Percentiles rank a stretch among this genome's conserved stretches.
Conservation (phyloP, 2,888 invertebrate species). For the Stictocephala bisonia region DNA sequence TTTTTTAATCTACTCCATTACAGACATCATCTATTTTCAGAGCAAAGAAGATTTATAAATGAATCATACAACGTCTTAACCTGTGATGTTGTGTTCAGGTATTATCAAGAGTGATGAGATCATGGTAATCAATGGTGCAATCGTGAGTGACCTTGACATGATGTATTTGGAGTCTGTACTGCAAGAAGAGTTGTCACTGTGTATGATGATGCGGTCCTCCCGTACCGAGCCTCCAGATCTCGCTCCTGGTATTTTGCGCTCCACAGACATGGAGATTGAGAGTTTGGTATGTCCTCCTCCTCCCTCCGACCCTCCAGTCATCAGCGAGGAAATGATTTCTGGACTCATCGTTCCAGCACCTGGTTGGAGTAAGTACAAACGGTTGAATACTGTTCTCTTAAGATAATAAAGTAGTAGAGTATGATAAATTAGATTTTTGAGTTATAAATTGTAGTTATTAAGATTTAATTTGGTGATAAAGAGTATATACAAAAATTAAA, state of each 20-base stretch:
- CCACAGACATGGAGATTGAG: slow-evolving; percentile 96
- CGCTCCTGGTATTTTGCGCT: slow-evolving; percentile 70
- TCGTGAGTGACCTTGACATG: slow-evolving; percentile 98
- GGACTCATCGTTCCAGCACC: slow-evolving; percentile 97
- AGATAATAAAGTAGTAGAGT: too few species aligned
- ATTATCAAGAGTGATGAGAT: slow-evolving; percentile 98
- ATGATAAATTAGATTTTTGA: too few species aligned
- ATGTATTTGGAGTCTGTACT: slow-evolving; percentile 98
- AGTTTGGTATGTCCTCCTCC: slow-evolving; percentile 96
- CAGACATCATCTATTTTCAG: too few species aligned
- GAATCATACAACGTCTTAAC: too few species aligned
- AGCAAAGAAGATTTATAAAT: too few species aligned
- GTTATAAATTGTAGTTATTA: too few species aligned
- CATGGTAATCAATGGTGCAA: slow-evolving; percentile 98
- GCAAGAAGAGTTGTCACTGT: slow-evolving; percentile 92
- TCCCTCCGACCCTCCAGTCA: slow-evolving; percentile 91
- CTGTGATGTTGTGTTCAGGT: slow-evolving; percentile 70
- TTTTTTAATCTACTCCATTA: too few species aligned
- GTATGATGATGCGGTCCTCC: slow-evolving; percentile 94
- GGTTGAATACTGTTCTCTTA: too few species aligned
- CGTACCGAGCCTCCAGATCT: slow-evolving; percentile 71
- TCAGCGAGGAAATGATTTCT: slow-evolving; percentile 96
- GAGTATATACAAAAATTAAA: too few species aligned
- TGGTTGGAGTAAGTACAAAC: slow-evolving; percentile 92
- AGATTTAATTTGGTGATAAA: too few species aligned